Percentiles rank a stretch among this genome's conserved stretches.
Conservation (phyloP, 2,113 vertebrate species). For the Oreochromis niloticus region DNA sequence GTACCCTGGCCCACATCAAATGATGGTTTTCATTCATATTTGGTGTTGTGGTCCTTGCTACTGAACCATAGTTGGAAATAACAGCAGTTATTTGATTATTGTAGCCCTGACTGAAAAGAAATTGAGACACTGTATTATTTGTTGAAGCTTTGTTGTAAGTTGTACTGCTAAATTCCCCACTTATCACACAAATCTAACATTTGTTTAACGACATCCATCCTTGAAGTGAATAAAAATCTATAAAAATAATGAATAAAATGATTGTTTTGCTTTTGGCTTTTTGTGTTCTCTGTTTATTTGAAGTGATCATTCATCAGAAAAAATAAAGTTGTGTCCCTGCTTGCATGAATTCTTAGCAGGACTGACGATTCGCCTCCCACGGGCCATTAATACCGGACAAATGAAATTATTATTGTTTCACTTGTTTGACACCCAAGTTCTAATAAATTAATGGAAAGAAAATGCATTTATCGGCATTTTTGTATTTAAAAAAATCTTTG, state of each 20-base stretch:
- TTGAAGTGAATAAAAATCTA: background rate
- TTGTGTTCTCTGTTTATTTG: background rate
- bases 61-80: too few relatives aligned
- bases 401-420: background rate
- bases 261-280: background rate
- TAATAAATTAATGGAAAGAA: background rate
- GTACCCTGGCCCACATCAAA: too few relatives aligned
- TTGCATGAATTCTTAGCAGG: background rate
- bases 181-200: background rate
- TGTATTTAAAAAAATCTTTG: accelerated
- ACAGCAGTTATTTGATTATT: too few relatives aligned
- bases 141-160: too few relatives aligned
- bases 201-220: background rate
- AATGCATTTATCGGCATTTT: background rate
- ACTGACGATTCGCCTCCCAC: background rate
- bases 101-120: too few relatives aligned
- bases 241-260: background rate
- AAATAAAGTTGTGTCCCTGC: background rate
- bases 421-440: background rate
- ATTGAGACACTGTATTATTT: too few relatives aligned
- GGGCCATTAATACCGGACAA: background rate
- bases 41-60: too few relatives aligned
- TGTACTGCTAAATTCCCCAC: too few relatives aligned
- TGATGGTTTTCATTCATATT: too few relatives aligned
- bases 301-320: background rate